These are phyloP conservation scores for Epizoanthus illoricatus DNA, from an alignment of 92 coral and sea anemone species.

Conservation along the genomic window DNA sequence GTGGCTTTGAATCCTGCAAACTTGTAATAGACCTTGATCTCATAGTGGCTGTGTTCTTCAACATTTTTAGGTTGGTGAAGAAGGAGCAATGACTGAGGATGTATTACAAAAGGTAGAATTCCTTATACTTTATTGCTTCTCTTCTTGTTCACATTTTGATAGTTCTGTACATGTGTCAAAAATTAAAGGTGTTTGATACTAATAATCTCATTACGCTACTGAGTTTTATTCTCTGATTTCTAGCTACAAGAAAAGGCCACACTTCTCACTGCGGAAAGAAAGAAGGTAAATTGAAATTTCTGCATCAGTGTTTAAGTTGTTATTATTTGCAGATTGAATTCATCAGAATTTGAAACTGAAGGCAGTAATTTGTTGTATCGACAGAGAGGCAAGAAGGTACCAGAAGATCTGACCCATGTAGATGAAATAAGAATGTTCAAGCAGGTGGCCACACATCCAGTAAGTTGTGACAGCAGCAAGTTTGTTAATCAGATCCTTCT, in stretches of 20 bases:
- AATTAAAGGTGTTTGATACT: background rate
- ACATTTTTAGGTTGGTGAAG: slow-evolving; percentile 83
- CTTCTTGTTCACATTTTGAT: background rate
- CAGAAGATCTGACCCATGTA: slow-evolving; percentile 87
- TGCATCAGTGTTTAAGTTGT: too few relatives aligned
- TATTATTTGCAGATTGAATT: background rate
- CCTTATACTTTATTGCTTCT: too few relatives aligned
- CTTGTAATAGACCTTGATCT: slow-evolving; percentile 33
- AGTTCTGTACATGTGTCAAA: too few relatives aligned
- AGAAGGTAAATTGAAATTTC: slow-evolving; percentile 66
- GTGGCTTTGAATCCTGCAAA: too few relatives aligned
- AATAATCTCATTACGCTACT: background rate
- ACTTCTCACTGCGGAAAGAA: slow-evolving; percentile 97
- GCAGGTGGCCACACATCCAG: slow-evolving; percentile 89
- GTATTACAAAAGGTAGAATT: slow-evolving; percentile 86
- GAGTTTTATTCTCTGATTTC: slow-evolving; percentile 25
- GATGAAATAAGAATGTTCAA: slow-evolving; percentile 87
- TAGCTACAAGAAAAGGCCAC: slow-evolving; percentile 99
- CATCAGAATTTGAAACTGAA: background rate
- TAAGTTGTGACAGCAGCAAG: slow-evolving; percentile 37
- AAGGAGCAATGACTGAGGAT: slow-evolving; percentile 95
- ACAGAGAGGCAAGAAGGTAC: slow-evolving; percentile 99
- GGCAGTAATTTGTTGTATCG: background rate
- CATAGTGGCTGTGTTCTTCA: background rate
- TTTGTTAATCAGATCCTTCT: background rate